phyloP scores from a whole-genome alignment of 2,797 vertebrate genomes.

The Ceryle rudis region DNA sequence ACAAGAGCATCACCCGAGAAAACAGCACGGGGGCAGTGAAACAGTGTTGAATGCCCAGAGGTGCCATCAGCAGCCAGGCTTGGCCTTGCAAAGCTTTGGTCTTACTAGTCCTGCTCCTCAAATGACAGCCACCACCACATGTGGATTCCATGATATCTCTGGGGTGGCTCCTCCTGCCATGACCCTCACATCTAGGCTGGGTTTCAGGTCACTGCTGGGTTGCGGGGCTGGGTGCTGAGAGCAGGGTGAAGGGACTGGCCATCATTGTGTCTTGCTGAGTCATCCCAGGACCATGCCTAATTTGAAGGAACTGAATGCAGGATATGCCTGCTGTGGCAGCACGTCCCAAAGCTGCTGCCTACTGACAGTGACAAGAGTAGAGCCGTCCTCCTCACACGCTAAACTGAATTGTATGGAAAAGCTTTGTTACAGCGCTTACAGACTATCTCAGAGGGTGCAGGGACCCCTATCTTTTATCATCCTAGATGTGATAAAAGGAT shows the following conservation, averaged over 20 bases:
- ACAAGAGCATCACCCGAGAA: background rate
- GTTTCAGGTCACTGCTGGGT: background rate
- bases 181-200: background rate
- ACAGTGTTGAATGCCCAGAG: background rate
- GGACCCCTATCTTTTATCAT: background rate
- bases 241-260: background rate
- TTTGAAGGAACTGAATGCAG: background rate
- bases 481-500: background rate
- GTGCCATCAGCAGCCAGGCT: background rate
- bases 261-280: background rate
- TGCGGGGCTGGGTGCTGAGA: background rate
- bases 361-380: background rate
- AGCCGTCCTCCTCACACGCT: accelerated
- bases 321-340: background rate
- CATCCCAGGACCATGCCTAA: accelerated
- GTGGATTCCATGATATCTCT: accelerated
- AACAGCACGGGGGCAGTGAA: accelerated
- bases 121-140: accelerated
- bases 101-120: background rate
- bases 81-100: background rate
- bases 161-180: background rate
- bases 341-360: background rate
- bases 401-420: background rate
- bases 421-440: background rate
- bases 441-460: background rate